Base-by-base conservation (phyloP, 2,888 invertebrate species). In the Diaphora mendica region DNA sequence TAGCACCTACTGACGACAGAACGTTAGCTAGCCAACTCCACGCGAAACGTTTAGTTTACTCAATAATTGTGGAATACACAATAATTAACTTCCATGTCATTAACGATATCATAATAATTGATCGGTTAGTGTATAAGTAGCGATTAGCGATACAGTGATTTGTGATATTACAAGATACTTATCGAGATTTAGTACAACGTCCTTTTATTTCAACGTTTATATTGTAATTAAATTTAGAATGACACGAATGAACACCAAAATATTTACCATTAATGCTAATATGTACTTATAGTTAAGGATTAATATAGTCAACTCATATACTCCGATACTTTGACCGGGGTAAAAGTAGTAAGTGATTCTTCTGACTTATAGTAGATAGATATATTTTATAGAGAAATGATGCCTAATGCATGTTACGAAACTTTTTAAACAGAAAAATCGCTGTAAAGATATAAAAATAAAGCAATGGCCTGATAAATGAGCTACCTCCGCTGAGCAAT, bases 91-190 rank as follows among this genome's bases (percentile, higher is more conserved):
- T 90, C 88, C 90, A 91, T 87, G 85, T 86, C 90, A 89, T 91
- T 88, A 88, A 89, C 80, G 81, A 87, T 88, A 87, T 87, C 82
- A 86, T 89, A 87, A 88, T 83, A 87, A 88, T 83, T 86, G 85
- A 89, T 88, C 84, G 88, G 88, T 87, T 93, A 93, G 92, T 87
- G 82, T 90, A 89, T 91, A 87, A 79, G 85, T 88, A 93, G 92
- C 87, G 76, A 83, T 90, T 95, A 94, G 92, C 90, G 87, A 90
- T 92, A 95, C 93, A 92, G 92, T 92, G 90, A 94, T 93, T 94
- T 95, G 95, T 95, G 95, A 95, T 95, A 95, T 94, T 95, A 95
- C 92, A 92, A 91, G 88, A 92, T 93, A 95, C 92, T 91, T 90
- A 91, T 91, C 90, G 92, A 93, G 88, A 90, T 90, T 91, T 95